Conservation (phyloP, 64 coral and sea anemone genomes). For the Dendrophyllia cribrosa region DNA sequence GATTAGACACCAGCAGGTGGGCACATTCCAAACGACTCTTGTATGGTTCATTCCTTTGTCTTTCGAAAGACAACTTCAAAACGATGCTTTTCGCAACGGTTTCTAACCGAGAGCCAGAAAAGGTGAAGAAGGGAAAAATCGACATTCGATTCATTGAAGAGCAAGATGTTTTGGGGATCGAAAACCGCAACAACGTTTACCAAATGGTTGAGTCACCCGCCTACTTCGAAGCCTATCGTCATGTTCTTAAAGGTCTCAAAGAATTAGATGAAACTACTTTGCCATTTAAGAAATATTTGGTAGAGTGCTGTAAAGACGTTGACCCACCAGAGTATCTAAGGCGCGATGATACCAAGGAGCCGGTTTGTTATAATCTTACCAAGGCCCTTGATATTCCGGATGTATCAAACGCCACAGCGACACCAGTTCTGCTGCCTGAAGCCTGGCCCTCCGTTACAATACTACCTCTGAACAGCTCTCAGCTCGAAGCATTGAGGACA, state of each 20-base stretch:
- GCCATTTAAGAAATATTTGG: slow-evolving; percentile 48
- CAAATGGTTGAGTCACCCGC: slow-evolving; percentile 58
- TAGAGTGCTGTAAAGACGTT: slow-evolving; percentile 22
- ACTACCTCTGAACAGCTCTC: slow-evolving; percentile 76
- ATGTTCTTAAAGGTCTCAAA: slow-evolving; percentile 76
- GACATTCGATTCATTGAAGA: slow-evolving; percentile 34
- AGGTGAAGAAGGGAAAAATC: slow-evolving; percentile 3
- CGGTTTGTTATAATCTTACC: slow-evolving; percentile 48
- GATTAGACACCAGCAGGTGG: slow-evolving; percentile 73
- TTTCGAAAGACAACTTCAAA: slow-evolving; percentile 78
- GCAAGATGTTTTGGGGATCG: slow-evolving; percentile 56
- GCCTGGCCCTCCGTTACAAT: slow-evolving; percentile 66
- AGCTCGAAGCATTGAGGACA: slow-evolving; percentile 80
- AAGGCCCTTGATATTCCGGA: slow-evolving; percentile 41
- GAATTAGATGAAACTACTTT: slow-evolving; percentile 43
- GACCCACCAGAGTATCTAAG: slow-evolving; percentile 51
- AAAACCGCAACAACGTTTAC: slow-evolving; percentile 24
- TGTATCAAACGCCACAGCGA: background rate
- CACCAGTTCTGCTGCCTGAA: slow-evolving; percentile 59
- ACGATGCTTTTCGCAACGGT: slow-evolving; percentile 86
- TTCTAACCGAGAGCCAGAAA: slow-evolving; percentile 38
- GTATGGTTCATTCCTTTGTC: slow-evolving; percentile 77
- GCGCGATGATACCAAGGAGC: background rate
- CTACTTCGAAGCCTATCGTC: slow-evolving; percentile 72
- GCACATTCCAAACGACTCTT: slow-evolving; percentile 34